Evolutionary conservation across 2,888 invertebrate genomes (phyloP).

Genomic region (Cancer borealis): DNA sequence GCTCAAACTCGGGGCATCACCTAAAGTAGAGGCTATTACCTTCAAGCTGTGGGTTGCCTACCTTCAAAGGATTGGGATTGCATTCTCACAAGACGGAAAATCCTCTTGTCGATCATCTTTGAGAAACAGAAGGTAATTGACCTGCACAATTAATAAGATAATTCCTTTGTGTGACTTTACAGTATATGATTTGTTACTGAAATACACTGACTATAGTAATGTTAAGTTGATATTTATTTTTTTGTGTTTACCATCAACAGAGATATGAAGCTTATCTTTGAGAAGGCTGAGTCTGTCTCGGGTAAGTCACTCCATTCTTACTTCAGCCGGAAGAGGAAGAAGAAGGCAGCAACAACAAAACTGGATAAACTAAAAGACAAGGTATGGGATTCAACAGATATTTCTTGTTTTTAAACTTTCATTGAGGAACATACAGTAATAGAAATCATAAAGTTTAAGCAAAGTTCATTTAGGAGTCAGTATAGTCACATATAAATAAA

Average conservation of each 20-base stretch:
- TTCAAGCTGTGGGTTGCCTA: conserved; percentile 65
- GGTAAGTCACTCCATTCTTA: not conserved
- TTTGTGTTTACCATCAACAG: not conserved
- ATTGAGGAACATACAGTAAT: not conserved
- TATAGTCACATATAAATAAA: not conserved
- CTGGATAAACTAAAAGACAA: not conserved
- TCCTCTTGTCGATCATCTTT: not conserved
- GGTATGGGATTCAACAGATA: not conserved
- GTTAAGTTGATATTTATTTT: not conserved
- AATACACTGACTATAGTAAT: too few species aligned
- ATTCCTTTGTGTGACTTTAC: not conserved
- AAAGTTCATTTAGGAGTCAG: not conserved
- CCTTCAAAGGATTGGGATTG: conserved; percentile 56
- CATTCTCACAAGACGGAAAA: conserved; percentile 35
- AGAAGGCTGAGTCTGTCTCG: conserved; percentile 8
- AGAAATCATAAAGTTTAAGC: not conserved
- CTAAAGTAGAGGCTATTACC: conserved; percentile 34
- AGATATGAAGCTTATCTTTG: not conserved
- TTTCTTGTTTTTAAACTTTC: not conserved
- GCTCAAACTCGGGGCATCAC: conserved; percentile 58
- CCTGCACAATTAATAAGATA: not conserved
- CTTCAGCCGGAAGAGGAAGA: not conserved
- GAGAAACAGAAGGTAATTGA: not conserved
- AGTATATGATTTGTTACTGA: too few species aligned
- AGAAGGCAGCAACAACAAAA: not conserved